Percentiles rank a stretch among this genome's conserved stretches.
phyloP scores from a whole-genome alignment of 2,113 vertebrate species.

The Zosterops japonicus region DNA sequence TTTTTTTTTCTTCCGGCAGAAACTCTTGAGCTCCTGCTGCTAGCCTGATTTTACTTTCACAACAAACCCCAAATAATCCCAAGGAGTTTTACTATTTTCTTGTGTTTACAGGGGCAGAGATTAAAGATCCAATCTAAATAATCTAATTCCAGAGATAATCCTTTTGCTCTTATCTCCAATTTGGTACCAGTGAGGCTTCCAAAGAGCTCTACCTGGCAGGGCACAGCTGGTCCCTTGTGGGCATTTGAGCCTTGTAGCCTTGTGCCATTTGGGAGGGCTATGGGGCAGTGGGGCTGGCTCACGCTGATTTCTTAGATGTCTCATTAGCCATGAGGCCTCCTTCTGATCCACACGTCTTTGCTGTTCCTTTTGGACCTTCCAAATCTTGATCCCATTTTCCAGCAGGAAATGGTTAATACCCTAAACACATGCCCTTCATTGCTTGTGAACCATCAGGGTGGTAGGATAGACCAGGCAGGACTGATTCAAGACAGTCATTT shows the following conservation, averaged over 20 bases:
- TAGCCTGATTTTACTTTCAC: neutral
- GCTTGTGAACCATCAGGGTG: neutral
- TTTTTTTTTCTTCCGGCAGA: neutral
- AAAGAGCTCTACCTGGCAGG: neutral
- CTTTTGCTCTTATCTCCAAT: constrained; percentile 35
- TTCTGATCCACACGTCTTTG: neutral
- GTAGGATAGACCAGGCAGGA: neutral
- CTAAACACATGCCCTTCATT: fast-evolving
- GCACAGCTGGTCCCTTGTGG: neutral
- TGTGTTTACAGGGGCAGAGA: neutral
- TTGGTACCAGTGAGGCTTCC: neutral
- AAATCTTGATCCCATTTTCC: neutral
- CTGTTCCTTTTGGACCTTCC: neutral
- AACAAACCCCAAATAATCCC: constrained; percentile 36
- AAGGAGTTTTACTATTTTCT: constrained; percentile 31
- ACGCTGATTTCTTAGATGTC: neutral
- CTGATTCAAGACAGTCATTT: neutral
- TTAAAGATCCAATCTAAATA: constrained; percentile 63
- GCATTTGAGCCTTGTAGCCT: neutral
- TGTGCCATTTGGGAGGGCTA: neutral
- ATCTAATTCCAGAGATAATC: constrained; percentile 70
- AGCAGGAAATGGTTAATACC: neutral
- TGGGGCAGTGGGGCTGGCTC: neutral
- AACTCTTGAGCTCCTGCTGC: neutral
- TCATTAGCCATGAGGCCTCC: neutral